Evolutionary conservation across 2,888 invertebrate genomes (phyloP).

Genomic region (Muschampia plurimacula): DNA sequence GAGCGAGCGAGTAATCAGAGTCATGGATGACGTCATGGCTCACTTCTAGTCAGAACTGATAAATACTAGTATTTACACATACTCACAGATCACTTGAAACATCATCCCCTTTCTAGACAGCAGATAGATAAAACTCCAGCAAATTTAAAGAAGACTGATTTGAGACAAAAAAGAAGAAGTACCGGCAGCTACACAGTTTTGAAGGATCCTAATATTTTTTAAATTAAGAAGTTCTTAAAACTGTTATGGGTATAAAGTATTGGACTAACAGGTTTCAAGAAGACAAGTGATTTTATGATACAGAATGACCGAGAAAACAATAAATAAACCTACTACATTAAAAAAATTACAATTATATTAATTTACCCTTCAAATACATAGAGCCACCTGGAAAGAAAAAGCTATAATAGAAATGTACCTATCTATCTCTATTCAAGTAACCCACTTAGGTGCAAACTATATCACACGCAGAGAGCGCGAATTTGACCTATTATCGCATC

Average conservation of each 20-base stretch:
- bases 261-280: too few relatives aligned
- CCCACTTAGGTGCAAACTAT: background rate
- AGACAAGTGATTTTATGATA: too few relatives aligned
- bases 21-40: slow-evolving; percentile 28
- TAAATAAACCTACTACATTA: background rate
- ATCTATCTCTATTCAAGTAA: background rate
- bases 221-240: too few relatives aligned
- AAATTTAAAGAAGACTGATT: background rate
- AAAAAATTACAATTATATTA: background rate
- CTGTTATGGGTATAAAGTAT: too few relatives aligned
- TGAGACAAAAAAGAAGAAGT: background rate
- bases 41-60: background rate
- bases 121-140: too few relatives aligned
- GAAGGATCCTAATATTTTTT: too few relatives aligned
- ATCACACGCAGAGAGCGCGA: slow-evolving; percentile 9
- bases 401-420: too few relatives aligned
- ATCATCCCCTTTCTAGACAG: background rate
- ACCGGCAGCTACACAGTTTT: background rate
- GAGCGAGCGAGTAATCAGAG: slow-evolving; percentile 3
- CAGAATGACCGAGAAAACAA: too few relatives aligned
- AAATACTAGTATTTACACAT: background rate
- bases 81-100: background rate
- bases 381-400: too few relatives aligned
- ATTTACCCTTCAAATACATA: background rate
- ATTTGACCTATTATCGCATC: slow-evolving; percentile 14